Percentiles rank a stretch among this genome's conserved stretches.
These are phyloP conservation scores for Rhabdomys dilectus DNA, from an alignment of 2,113 vertebrate species.

Conservation along the genomic window DNA sequence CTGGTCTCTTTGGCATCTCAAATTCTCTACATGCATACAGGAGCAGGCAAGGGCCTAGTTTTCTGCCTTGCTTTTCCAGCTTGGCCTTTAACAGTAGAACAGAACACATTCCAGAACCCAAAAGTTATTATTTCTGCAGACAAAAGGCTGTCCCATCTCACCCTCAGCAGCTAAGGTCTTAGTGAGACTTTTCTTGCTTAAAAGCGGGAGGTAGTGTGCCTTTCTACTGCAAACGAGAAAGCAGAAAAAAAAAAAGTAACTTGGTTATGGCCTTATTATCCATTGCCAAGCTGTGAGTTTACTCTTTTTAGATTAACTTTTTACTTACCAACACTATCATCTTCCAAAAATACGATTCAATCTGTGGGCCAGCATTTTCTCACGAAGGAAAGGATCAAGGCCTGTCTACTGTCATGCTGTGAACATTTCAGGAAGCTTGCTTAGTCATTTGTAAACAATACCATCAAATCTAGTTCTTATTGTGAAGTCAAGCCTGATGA, in stretches of 20 bases:
- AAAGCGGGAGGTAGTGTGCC: background rate
- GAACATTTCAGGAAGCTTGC: background rate
- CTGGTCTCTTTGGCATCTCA: background rate
- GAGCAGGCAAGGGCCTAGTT: background rate
- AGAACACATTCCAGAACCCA: background rate
- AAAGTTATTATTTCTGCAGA: background rate
- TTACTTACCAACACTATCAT: background rate
- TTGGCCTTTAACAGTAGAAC: background rate
- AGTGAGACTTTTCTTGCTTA: background rate
- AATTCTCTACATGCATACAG: background rate
- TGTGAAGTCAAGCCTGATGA: background rate
- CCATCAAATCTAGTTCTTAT: background rate
- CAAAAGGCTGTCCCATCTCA: background rate
- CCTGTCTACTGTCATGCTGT: background rate
- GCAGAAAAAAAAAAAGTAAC: background rate
- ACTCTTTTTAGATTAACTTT: background rate
- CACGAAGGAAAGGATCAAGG: background rate
- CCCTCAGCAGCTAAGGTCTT: background rate
- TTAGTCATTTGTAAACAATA: background rate
- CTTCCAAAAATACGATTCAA: background rate
- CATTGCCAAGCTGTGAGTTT: background rate
- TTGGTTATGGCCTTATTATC: background rate
- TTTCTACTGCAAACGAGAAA: background rate
- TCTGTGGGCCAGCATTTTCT: slow-evolving; percentile 2
- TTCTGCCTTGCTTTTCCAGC: background rate